Base-by-base conservation (phyloP, 2,888 invertebrate species). In the Thereva nobilitata region DNA sequence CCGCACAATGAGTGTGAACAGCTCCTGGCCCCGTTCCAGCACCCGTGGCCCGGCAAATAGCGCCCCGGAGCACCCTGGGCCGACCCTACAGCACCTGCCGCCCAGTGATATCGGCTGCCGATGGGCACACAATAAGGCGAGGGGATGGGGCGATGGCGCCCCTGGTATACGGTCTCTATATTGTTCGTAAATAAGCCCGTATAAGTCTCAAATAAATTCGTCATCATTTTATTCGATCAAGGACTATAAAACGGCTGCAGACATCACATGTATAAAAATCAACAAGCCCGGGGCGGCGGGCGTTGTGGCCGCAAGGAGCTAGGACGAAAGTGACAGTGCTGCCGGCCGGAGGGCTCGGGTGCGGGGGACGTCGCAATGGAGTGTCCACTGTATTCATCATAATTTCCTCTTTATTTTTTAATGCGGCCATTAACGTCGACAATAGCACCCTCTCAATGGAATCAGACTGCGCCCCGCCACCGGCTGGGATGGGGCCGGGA, bases 331-430 rank as follows among this genome's bases (percentile, higher is more conserved):
- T 10, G 42, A 47, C 40, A 49, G 47, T 42, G 42, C 12, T 42
- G 50, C 47, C 35, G 63, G 38, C 47, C 12, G 34, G 23, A 40
- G 52, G 38, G 10, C 9, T 9, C 40, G 49, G 45, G 44, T 41
- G 35, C n/a, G 35, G 47, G 38, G 64, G 10, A 37, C 47, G 50
- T 23, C 40, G 40, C 35, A 42, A 53, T 50, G n/a, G 42, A 67
- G 61, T 45, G 38, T 9, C 12, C 8, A 49, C 50, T 34, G 41
- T 37, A 45, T 47, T 67, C 67, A 44, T 61, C 67, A 67, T 67
- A 67, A 67, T 67, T 67, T 67, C 61, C 67, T 61, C 67, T 67
- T 67, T 67, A 67, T 67, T 67, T 67, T 67, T 67, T 61, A 67
- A 67, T 67, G 54, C 53, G 42, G 44, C 67, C 67, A 67, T 61